phyloP scores from a whole-genome alignment of 1,140 invertebrate genomes.

The Pararge aegeria region DNA sequence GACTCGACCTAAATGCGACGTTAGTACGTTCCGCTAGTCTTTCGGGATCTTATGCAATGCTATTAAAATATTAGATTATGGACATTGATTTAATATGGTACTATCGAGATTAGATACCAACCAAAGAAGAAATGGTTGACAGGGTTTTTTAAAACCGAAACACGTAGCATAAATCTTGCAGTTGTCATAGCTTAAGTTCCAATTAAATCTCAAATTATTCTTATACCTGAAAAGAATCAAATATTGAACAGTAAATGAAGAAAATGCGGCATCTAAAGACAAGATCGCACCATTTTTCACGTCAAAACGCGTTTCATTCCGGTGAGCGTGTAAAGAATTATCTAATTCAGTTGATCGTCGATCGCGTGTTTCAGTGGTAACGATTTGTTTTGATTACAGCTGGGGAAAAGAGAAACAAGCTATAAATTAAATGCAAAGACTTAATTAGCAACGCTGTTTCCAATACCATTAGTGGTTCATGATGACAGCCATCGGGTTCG shows the following conservation, averaged over 20 bases:
- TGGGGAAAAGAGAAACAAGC: constrained; percentile 25
- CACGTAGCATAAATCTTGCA: no score
- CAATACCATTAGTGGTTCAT: constrained; percentile 71
- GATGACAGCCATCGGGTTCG: constrained; percentile 61
- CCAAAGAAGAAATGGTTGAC: no score
- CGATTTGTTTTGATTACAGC: constrained; percentile 71
- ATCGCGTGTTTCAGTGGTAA: constrained; percentile 58
- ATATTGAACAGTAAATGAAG: background rate
- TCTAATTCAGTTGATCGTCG: constrained; percentile 57
- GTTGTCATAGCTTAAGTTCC: no score
- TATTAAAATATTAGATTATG: no score
- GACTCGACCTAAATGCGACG: no score
- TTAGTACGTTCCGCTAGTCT: no score
- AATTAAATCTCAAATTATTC: no score
- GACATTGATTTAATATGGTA: no score
- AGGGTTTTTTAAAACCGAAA: no score
- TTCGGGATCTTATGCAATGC: no score
- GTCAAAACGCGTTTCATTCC: background rate
- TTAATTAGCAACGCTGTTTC: constrained; percentile 67
- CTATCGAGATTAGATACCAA: no score
- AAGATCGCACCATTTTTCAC: background rate
- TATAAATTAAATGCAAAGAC: constrained; percentile 49
- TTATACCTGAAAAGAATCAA: no score
- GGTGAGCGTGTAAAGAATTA: constrained; percentile 17
- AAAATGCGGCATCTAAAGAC: background rate